Evolutionary conservation across 2,888 invertebrate genomes (phyloP), one percentile per base, ranked within the genome.

Genomic region (Chrysomela aeneicollis): DNA sequence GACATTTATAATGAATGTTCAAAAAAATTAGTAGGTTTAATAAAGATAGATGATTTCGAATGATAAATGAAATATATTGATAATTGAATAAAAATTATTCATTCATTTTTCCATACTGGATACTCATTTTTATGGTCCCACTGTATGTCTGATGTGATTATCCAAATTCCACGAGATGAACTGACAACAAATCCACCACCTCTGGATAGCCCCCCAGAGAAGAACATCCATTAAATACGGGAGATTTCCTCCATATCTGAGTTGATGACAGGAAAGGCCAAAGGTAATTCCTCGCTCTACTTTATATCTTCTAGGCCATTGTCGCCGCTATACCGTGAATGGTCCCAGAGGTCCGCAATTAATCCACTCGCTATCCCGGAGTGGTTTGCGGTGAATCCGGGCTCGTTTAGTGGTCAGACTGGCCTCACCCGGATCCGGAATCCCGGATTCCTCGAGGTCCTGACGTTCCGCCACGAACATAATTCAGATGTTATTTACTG

Each of bases 321-420:
- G 79, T 80, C 78, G 77, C 71, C 74, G 73, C 71, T 71, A 72
- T n/a, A n/a, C 73, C 68, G 76, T 78, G 79, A 81, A 79, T 75
- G 79, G 71, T 79, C 80, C 79, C 79, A 72, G 70, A 76, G 79
- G 81, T 73, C 79, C 76, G 77, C 79, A 81, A 81, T 81, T 80
- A 81, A 81, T 81, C 79, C 80, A 77, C 73, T 74, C 67, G 74
- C 77, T 77, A 78, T 77, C 79, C 79, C 72, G 73, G 71, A 71
- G 74, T 72, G 73, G 79, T 77, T 77, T 74, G 77, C 70, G 78
- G 77, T 73, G 74, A 77, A 77, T 74, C 76, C 68, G 73, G 76
- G 74, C 42, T 72, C 73, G 75, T 76, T 79, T 77, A 76, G 78
- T 73, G 80, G 79, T 79, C 79, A 78, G 72, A 69, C 69, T 61